Evolutionary conservation across 2,888 invertebrate genomes (phyloP).

Genomic region (Belgica antarctica): DNA sequence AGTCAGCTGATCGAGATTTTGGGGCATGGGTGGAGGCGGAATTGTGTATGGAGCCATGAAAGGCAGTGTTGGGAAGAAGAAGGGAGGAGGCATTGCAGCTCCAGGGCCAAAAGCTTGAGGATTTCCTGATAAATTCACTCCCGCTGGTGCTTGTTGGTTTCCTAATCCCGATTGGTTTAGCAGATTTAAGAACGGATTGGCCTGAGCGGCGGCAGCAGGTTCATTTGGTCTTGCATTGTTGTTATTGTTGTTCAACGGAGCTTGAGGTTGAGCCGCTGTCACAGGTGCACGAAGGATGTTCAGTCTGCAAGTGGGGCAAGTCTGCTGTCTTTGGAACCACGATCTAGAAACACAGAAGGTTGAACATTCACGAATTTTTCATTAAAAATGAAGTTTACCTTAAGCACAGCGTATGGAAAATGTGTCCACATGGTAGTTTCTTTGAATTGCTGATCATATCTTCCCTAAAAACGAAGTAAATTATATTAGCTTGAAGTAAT

Average conservation of each 20-base stretch:
- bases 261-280: slow-evolving; percentile 51
- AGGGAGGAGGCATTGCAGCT: slow-evolving; percentile 58
- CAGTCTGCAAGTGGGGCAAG: slow-evolving; percentile 96
- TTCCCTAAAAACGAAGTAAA: slow-evolving; percentile 57
- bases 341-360: slow-evolving; percentile 68
- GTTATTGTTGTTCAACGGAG: slow-evolving; percentile 43
- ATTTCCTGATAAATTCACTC: slow-evolving; percentile 64
- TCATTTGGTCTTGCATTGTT: slow-evolving; percentile 43
- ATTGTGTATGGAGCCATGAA: slow-evolving; percentile 57
- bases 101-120: slow-evolving; percentile 61
- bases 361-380: not conserved
- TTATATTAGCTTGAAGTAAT: not conserved
- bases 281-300: slow-evolving; percentile 68
- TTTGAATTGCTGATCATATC: slow-evolving; percentile 77
- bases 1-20: slow-evolving; percentile 69
- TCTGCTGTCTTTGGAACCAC: slow-evolving; percentile 99
- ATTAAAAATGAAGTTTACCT: slow-evolving; percentile 16
- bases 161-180: slow-evolving; percentile 48
- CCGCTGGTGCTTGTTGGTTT: slow-evolving; percentile 46
- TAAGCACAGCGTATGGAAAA: slow-evolving; percentile 96
- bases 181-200: slow-evolving; percentile 47
- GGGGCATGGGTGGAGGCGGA: slow-evolving; percentile 76
- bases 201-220: slow-evolving; percentile 50
- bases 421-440: slow-evolving; percentile 97
- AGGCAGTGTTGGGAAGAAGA: slow-evolving; percentile 58